Percentiles rank a stretch among this genome's conserved stretches.
These are phyloP conservation scores for Drosophila punjabiensis DNA, from an alignment of 1,140 invertebrate species.

Conservation along the genomic window DNA sequence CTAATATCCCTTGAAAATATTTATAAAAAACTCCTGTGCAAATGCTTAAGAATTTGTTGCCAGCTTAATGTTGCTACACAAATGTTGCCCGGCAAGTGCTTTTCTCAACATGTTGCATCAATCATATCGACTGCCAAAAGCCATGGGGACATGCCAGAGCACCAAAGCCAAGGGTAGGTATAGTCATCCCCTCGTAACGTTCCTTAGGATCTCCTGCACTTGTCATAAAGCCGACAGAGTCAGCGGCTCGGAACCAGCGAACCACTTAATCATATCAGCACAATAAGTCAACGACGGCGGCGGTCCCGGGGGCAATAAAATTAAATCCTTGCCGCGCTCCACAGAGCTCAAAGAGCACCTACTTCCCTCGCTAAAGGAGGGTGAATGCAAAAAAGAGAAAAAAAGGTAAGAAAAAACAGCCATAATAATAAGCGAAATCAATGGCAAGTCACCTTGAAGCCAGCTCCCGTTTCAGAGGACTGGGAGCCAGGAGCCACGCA, in stretches of 20 bases:
- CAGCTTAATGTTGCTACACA: background rate
- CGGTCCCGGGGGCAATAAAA: constrained; percentile 67
- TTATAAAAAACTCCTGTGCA: background rate
- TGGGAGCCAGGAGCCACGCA: constrained; percentile 1
- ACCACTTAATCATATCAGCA: constrained; percentile 81
- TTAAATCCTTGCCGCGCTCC: constrained; percentile 74
- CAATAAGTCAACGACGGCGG: constrained; percentile 68
- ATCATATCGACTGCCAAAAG: constrained; percentile 41
- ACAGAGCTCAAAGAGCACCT: constrained; percentile 23
- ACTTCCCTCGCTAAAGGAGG: constrained; percentile 12
- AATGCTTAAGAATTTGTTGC: background rate
- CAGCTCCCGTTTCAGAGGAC: constrained; percentile 3
- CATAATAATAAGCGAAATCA: constrained; percentile 63
- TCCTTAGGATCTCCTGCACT: constrained; percentile 29
- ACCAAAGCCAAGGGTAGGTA: background rate
- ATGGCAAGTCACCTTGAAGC: constrained; percentile 57
- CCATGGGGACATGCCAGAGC: background rate
- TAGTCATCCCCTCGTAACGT: no score
- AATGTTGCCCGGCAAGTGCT: background rate
- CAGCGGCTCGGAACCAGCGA: constrained; percentile 37
- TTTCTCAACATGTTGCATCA: background rate
- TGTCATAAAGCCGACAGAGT: constrained; percentile 45
- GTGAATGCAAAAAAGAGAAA: background rate
- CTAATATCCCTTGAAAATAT: no score
- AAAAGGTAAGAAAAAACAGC: background rate